A percentile compares a stretch with the other conserved stretches of the same genome.
Conservation (phyloP, 2,888 invertebrate genomes). For the Pollenia griseotomentosa region DNA sequence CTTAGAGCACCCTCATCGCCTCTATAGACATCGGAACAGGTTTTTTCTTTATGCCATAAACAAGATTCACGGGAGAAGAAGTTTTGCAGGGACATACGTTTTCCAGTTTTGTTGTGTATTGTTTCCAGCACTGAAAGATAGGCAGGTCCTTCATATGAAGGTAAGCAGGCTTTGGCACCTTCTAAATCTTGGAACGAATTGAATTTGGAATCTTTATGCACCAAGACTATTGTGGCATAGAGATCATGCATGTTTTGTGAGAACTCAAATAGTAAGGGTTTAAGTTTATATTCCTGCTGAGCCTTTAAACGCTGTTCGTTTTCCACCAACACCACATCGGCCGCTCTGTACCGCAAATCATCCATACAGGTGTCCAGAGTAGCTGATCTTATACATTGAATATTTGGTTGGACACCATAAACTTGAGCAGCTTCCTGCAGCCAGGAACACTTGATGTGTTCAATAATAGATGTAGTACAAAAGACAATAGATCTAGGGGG, state of each 20-base stretch:
- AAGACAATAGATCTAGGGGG: conserved; percentile 87
- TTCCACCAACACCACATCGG: conserved; percentile 90
- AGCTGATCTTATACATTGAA: conserved; percentile 89
- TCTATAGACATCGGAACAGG: conserved; percentile 82
- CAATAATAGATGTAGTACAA: conserved; percentile 89
- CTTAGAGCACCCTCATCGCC: conserved; percentile 88
- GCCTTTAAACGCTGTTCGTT: conserved; percentile 90
- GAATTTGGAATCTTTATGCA: conserved; percentile 86
- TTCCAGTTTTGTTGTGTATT: conserved; percentile 83
- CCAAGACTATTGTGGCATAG: conserved; percentile 87
- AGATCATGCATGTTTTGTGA: conserved; percentile 81
- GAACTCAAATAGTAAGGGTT: conserved; percentile 81
- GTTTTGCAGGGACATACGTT: conserved; percentile 76
- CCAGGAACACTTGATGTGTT: conserved; percentile 92
- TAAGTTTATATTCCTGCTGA: conserved; percentile 85
- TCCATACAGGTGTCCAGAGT: conserved; percentile 88
- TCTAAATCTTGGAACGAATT: conserved; percentile 87
- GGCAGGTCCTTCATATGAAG: conserved; percentile 90
- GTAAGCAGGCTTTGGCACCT: conserved; percentile 91
- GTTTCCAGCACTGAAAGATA: conserved; percentile 87
- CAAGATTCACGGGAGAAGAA: conserved; percentile 90
- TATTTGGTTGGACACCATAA: conserved; percentile 90
- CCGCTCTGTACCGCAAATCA: conserved; percentile 86
- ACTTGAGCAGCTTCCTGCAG: conserved; percentile 90
- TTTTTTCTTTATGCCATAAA: conserved; percentile 84